phyloP scores from a whole-genome alignment of 2,888 invertebrate species.

The Andrena minutula region DNA sequence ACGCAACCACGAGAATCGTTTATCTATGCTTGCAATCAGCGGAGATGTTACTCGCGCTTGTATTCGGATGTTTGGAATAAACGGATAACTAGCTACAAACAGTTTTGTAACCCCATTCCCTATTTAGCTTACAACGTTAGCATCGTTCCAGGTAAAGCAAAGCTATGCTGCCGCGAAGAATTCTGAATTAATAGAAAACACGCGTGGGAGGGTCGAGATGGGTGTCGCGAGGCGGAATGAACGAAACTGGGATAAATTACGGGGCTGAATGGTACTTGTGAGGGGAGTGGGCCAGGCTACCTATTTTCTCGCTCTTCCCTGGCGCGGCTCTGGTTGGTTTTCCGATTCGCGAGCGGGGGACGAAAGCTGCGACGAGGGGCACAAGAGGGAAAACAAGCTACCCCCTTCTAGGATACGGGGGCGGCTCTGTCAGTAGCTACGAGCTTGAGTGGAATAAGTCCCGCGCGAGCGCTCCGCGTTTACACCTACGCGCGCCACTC shows the following conservation, averaged over 20 bases:
- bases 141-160: too few species aligned
- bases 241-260: slow-evolving; percentile 77
- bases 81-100: neutral
- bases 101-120: too few species aligned
- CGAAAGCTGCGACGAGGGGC: neutral
- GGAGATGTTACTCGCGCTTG: neutral
- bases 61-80: neutral
- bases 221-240: slow-evolving; percentile 57
- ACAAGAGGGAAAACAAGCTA: slow-evolving; percentile 25
- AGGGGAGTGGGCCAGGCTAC: slow-evolving; percentile 44
- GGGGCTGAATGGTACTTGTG: slow-evolving; percentile 62
- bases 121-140: too few species aligned
- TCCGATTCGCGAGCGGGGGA: slow-evolving; percentile 15
- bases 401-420: slow-evolving; percentile 8
- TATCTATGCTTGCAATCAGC: too few species aligned
- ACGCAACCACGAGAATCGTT: too few species aligned
- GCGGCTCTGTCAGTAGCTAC: slow-evolving; percentile 16
- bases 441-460: slow-evolving; percentile 58
- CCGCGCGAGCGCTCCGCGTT: slow-evolving; percentile 59
- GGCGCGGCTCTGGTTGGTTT: slow-evolving; percentile 36
- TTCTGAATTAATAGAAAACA: slow-evolving; percentile 28
- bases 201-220: neutral
- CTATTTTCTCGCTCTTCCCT: slow-evolving; percentile 58
- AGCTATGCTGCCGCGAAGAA: neutral
- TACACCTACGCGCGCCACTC: slow-evolving; percentile 58